phyloP scores from a whole-genome alignment of 2,797 vertebrate genomes.

The Atherinosoma microstoma region DNA sequence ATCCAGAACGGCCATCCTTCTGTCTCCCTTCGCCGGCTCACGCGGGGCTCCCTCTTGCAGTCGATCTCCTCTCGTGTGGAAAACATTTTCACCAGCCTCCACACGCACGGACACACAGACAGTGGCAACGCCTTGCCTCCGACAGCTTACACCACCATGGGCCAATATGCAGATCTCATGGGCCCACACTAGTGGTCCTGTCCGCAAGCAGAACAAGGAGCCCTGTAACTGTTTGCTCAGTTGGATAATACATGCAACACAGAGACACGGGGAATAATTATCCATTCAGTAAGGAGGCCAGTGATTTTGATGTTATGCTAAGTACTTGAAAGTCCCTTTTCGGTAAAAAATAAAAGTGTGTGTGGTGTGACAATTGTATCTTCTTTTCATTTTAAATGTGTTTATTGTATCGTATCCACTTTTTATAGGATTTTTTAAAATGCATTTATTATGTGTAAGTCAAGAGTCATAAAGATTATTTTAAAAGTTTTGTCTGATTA shows the following conservation, averaged over 20 bases:
- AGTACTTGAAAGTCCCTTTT: conserved; percentile 9
- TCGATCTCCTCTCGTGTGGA: conserved; percentile 81
- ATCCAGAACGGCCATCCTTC: conserved; percentile 89
- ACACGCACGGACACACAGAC: conserved; percentile 67
- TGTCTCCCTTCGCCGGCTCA: conserved; percentile 82
- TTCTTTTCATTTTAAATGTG: not conserved
- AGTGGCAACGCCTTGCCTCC: conserved; percentile 57
- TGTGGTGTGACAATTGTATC: not conserved
- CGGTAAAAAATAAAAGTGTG: conserved; percentile 19
- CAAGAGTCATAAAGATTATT: not conserved
- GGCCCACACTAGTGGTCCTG: conserved; percentile 52
- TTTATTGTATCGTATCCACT: not conserved
- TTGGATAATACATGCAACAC: conserved; percentile 66
- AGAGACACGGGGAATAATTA: conserved; percentile 67
- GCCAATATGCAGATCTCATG: conserved; percentile 80
- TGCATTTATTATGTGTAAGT: not conserved
- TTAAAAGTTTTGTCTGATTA: conserved; percentile 7
- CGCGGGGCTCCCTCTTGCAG: conserved; percentile 63
- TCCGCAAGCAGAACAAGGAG: conserved; percentile 64
- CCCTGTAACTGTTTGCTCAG: conserved; percentile 67
- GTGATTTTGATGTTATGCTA: conserved; percentile 41
- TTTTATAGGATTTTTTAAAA: not conserved
- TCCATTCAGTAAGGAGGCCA: conserved; percentile 43
- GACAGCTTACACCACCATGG: conserved; percentile 71
- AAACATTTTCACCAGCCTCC: conserved; percentile 83